phyloP scores from a whole-genome alignment of 1,140 invertebrate genomes.

The Atta cephalotes region DNA sequence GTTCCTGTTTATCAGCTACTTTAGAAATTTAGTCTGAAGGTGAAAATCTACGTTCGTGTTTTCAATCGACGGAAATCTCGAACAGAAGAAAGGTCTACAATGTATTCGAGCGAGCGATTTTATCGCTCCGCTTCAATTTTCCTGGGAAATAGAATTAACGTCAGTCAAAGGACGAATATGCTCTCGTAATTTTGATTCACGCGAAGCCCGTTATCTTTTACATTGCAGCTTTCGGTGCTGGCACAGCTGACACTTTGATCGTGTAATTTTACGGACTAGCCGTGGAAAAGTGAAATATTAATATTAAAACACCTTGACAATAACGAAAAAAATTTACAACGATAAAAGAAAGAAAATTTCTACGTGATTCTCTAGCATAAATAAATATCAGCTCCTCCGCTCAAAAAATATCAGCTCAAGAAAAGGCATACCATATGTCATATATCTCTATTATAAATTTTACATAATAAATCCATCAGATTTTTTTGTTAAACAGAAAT shows the following conservation, averaged over 20 bases:
- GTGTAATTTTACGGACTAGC: constrained; percentile 55
- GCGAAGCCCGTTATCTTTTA: constrained; percentile 59
- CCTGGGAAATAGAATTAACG: constrained; percentile 70
- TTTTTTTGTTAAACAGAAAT: not conserved
- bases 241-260: constrained; percentile 61
- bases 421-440: not conserved
- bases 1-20: no score
- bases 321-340: constrained; percentile 26
- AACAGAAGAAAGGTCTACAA: constrained; percentile 35
- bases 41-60: constrained; percentile 51
- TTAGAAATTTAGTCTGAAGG: constrained; percentile 4
- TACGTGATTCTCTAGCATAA: not conserved
- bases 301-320: constrained; percentile 55
- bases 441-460: not conserved
- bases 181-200: constrained; percentile 70
- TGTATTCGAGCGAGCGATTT: constrained; percentile 62
- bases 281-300: constrained; percentile 51
- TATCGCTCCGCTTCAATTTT: constrained; percentile 71
- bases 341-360: constrained; percentile 3
- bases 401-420: not conserved
- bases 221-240: constrained; percentile 51
- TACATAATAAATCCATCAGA: not conserved
- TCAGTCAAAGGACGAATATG: constrained; percentile 68
- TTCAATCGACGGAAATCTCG: constrained; percentile 25
- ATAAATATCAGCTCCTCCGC: not conserved